These are phyloP conservation scores for Brachionus asplanchnoidis DNA, from an alignment of 1,140 invertebrate species.

Conservation along the genomic window DNA sequence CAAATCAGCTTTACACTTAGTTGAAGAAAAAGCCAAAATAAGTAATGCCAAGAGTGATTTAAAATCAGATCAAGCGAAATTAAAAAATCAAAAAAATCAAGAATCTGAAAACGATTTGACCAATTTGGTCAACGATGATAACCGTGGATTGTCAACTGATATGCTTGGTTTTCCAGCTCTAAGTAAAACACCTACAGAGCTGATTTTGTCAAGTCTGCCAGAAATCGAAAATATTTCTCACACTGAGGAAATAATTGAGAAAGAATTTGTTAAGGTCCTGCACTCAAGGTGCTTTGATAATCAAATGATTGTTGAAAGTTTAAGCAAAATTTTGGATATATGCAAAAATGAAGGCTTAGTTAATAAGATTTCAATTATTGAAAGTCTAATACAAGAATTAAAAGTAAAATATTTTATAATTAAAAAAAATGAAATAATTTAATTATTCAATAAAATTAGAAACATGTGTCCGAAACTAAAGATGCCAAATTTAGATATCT, in stretches of 20 bases:
- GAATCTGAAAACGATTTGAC: not conserved
- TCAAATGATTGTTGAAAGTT: not conserved
- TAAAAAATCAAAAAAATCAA: not conserved
- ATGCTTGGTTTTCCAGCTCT: slow-evolving; percentile 24
- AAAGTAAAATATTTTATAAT: not conserved
- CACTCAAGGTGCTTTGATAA: not conserved
- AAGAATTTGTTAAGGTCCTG: not conserved
- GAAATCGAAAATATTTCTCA: not conserved
- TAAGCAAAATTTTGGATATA: not conserved
- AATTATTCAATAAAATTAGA: not conserved
- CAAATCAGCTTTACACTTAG: not conserved
- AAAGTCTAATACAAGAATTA: not conserved
- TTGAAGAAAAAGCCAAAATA: not conserved
- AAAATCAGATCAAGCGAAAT: not conserved
- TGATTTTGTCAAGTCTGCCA: not conserved
- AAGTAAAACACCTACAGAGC: not conserved
- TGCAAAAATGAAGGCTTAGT: not conserved
- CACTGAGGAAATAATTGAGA: not conserved
- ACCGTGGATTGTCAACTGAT: slow-evolving; percentile 15
- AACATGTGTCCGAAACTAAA: slow-evolving; percentile 1
- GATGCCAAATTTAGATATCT: slow-evolving; percentile 1
- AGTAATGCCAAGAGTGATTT: not conserved
- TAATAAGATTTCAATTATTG: not conserved
- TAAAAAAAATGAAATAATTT: not conserved
- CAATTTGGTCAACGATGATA: not conserved